A percentile compares a stretch with the other conserved stretches of the same genome.
These are phyloP conservation scores for Andrena hattorfiana DNA, from an alignment of 2,888 invertebrate genomes.

Conservation along the genomic window DNA sequence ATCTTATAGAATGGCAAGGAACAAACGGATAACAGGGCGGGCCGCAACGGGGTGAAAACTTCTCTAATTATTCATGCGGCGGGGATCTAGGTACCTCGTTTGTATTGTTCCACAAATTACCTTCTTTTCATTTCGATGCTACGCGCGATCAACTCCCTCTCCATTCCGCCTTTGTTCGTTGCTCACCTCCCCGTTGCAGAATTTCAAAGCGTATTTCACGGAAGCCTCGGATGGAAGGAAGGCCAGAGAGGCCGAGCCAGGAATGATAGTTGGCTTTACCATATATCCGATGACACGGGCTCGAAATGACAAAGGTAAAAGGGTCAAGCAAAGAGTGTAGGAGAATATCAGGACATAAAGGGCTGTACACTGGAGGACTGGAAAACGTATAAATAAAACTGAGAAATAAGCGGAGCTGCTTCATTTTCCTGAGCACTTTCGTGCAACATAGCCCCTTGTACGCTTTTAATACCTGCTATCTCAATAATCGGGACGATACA, in stretches of 20 bases:
- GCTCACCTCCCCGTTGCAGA: neutral
- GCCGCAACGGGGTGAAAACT: constrained; percentile 5
- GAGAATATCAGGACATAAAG: neutral
- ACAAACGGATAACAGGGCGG: constrained; percentile 1
- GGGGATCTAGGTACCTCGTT: neutral
- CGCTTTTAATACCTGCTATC: neutral
- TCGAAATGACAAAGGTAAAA: constrained; percentile 20
- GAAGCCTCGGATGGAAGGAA: neutral
- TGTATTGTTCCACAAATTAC: neutral
- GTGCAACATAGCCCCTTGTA: neutral
- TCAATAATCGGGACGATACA: neutral
- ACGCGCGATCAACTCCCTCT: constrained; percentile 12
- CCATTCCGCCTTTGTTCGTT: neutral
- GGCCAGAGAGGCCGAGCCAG: neutral
- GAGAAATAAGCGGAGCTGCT: neutral
- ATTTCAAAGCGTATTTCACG: neutral
- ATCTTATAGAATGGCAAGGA: neutral
- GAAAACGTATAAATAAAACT: neutral
- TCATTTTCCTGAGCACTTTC: neutral
- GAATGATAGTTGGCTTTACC: neutral
- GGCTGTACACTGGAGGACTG: neutral
- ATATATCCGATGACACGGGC: neutral
- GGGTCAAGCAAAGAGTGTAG: neutral
- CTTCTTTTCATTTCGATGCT: neutral
- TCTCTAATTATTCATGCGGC: constrained; percentile 10